A percentile compares a stretch with the other conserved stretches of the same genome.
Conservation (phyloP, 2,113 vertebrate genomes). For the Ascaphus truei region DNA sequence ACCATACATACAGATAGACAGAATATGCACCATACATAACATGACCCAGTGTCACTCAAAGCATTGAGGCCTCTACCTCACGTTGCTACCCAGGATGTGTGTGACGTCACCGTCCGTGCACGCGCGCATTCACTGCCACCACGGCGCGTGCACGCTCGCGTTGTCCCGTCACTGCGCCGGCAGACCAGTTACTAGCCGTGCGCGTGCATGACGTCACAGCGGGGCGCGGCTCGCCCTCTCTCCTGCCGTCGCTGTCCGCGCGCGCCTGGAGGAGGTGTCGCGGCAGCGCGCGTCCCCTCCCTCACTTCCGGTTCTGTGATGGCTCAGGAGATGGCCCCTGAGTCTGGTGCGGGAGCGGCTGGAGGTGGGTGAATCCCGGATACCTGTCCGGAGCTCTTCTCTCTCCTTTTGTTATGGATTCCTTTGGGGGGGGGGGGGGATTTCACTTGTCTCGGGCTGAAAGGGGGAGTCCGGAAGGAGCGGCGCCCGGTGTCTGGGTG, state of each 20-base stretch:
- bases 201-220: slow-evolving; percentile 17
- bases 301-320: slow-evolving; percentile 30
- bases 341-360: neutral
- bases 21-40: too few species aligned
- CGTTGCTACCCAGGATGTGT: neutral
- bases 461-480: neutral
- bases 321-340: slow-evolving; percentile 5
- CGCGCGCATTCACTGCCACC: neutral
- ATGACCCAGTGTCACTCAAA: too few species aligned
- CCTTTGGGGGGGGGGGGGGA: too few species aligned
- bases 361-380: neutral
- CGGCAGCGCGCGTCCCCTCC: slow-evolving; percentile 19
- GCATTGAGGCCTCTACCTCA: too few species aligned
- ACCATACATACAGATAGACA: too few species aligned
- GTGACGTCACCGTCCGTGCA: neutral
- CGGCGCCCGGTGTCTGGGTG: neutral
- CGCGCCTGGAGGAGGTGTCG: too few species aligned
- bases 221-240: neutral
- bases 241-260: neutral
- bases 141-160: neutral
- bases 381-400: neutral
- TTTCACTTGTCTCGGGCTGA: too few species aligned
- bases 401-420: too few species aligned
- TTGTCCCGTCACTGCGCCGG: neutral
- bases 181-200: neutral